phyloP scores from a whole-genome alignment of 1,140 invertebrate species.

The Pseudomyrmex cubaensis region DNA sequence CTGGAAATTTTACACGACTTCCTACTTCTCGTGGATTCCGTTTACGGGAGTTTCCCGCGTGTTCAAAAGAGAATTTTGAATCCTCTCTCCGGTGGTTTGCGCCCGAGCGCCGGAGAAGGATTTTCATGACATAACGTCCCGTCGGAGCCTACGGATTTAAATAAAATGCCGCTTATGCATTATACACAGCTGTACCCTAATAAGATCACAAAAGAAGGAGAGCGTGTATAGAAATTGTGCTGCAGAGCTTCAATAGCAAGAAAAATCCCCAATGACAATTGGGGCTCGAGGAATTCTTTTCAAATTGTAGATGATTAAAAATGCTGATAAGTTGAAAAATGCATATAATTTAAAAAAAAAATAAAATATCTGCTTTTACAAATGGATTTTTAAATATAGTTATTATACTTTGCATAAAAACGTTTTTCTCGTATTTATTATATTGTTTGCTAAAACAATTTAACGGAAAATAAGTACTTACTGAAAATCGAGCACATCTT shows the following conservation, averaged over 20 bases:
- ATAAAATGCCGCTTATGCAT: neutral
- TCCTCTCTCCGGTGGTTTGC: neutral
- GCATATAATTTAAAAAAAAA: neutral
- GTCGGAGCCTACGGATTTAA: conserved; percentile 29
- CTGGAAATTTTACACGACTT: conserved; percentile 60
- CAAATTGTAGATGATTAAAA: neutral
- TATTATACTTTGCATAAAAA: too few species aligned
- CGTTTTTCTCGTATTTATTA: neutral
- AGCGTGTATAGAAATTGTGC: neutral
- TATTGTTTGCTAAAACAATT: neutral
- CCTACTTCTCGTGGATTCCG: conserved; percentile 44
- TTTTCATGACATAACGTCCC: neutral
- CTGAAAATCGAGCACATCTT: neutral
- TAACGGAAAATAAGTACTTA: neutral
- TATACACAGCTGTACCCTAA: neutral
- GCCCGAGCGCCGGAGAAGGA: neutral
- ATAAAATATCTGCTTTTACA: neutral
- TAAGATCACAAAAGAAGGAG: neutral
- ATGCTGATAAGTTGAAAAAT: neutral
- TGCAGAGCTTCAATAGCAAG: neutral
- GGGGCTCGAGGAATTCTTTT: neutral
- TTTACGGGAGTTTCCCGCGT: conserved; percentile 31
- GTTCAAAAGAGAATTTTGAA: conserved; percentile 40
- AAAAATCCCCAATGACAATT: neutral
- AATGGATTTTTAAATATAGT: too few species aligned